A percentile compares a stretch with the other conserved stretches of the same genome.
phyloP scores from a whole-genome alignment of 2,797 vertebrate genomes.

The Coranthus polyacanthus region DNA sequence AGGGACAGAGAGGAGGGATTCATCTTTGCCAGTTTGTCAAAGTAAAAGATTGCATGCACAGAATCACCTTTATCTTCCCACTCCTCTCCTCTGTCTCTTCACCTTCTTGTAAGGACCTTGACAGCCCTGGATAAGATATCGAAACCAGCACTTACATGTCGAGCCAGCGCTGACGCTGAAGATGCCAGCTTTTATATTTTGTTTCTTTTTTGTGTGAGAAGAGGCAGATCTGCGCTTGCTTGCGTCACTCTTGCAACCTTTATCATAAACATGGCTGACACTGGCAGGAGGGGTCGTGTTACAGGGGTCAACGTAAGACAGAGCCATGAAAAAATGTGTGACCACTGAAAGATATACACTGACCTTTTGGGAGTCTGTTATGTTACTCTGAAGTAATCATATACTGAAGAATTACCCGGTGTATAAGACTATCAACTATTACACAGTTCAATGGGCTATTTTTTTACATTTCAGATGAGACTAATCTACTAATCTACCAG shows the following conservation, averaged over 20 bases:
- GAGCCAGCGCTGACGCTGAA: neutral
- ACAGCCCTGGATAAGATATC: constrained; percentile 1
- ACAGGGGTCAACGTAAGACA: constrained; percentile 40
- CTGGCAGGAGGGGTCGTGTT: constrained; percentile 36
- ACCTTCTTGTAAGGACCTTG: neutral
- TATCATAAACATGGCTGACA: constrained; percentile 47
- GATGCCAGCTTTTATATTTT: constrained; percentile 9
- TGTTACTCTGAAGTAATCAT: neutral
- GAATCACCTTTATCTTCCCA: constrained; percentile 18
- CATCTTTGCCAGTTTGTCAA: constrained; percentile 39
- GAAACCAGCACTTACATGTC: constrained; percentile 7
- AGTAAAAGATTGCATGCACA: constrained; percentile 20
- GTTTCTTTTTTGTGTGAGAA: constrained; percentile 14
- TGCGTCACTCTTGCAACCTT: constrained; percentile 41
- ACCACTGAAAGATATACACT: constrained; percentile 22
- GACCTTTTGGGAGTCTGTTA: constrained; percentile 1
- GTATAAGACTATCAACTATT: too few relatives aligned
- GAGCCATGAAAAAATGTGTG: constrained; percentile 8
- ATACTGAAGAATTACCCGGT: neutral
- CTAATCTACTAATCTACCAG: too few relatives aligned
- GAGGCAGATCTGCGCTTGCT: constrained; percentile 22
- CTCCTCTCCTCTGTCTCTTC: constrained; percentile 18
- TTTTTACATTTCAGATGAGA: too few relatives aligned
- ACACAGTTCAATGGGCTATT: too few relatives aligned
- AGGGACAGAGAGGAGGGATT: constrained; percentile 36